Conservation (phyloP, 2,113 vertebrate genomes). For the Gadus macrocephalus region DNA sequence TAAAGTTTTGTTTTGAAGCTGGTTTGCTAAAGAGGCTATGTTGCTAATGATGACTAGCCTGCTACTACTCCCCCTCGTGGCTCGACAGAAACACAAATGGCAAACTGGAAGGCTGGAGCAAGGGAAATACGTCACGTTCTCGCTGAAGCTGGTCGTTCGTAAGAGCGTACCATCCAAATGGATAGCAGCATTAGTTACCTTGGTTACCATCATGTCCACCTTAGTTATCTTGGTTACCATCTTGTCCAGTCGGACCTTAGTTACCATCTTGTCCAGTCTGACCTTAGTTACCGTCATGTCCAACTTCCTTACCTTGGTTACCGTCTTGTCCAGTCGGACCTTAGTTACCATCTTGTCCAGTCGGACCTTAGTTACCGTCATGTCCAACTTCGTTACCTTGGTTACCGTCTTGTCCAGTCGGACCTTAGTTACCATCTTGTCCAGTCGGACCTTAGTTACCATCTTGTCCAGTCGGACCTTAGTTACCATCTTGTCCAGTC, state of each 20-base stretch:
- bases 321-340: not conserved
- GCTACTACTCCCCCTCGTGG: too few species aligned
- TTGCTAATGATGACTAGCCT: too few species aligned
- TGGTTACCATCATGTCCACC: not conserved
- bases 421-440: not conserved
- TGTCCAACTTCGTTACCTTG: not conserved
- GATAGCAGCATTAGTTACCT: too few species aligned
- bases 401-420: not conserved
- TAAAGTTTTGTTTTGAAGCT: too few species aligned
- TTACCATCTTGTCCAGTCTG: not conserved
- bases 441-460: not conserved
- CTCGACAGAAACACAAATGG: too few species aligned
- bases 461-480: not conserved
- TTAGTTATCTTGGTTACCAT: not conserved
- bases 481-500: not conserved
- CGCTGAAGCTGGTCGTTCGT: too few species aligned
- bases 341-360: not conserved
- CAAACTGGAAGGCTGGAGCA: too few species aligned
- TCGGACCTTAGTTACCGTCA: not conserved
- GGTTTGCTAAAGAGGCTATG: too few species aligned
- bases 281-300: not conserved
- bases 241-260: not conserved
- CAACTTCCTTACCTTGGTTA: not conserved
- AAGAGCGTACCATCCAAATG: too few species aligned
- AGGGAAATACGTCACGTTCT: too few species aligned